Conservation (phyloP, 2,113 vertebrate genomes). For the Trogon surrucura region DNA sequence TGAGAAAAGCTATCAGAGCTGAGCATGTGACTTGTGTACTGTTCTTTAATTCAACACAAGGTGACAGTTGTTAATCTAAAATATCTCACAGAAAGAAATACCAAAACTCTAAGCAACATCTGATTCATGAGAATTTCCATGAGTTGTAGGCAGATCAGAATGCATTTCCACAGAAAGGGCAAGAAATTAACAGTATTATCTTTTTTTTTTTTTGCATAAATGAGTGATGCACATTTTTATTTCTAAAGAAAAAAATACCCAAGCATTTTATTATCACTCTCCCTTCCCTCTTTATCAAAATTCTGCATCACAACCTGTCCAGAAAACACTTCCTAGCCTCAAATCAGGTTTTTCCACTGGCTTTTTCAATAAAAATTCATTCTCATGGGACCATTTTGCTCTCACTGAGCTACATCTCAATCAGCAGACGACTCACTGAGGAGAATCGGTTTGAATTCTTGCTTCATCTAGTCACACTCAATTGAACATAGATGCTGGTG, state of each 20-base stretch:
- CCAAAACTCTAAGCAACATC: neutral
- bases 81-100: neutral
- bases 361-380: conserved; percentile 40
- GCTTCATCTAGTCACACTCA: conserved; percentile 73
- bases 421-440: conserved; percentile 65
- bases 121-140: neutral
- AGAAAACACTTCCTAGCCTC: neutral
- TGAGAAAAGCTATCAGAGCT: neutral
- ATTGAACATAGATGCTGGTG: conserved; percentile 61
- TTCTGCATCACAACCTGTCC: neutral
- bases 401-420: conserved; percentile 69
- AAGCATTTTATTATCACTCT: neutral
- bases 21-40: neutral
- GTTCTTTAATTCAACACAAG: neutral
- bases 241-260: neutral
- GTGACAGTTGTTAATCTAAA: neutral
- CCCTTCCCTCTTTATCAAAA: conserved; percentile 6
- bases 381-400: conserved; percentile 61
- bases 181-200: neutral
- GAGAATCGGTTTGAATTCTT: conserved; percentile 67
- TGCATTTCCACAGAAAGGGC: neutral
- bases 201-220: neutral
- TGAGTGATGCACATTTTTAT: neutral
- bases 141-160: neutral
- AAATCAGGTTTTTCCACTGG: conserved; percentile 30